Evolutionary conservation across 2,113 vertebrate genomes (phyloP).

Genomic region (Psephotus haematonotus): DNA sequence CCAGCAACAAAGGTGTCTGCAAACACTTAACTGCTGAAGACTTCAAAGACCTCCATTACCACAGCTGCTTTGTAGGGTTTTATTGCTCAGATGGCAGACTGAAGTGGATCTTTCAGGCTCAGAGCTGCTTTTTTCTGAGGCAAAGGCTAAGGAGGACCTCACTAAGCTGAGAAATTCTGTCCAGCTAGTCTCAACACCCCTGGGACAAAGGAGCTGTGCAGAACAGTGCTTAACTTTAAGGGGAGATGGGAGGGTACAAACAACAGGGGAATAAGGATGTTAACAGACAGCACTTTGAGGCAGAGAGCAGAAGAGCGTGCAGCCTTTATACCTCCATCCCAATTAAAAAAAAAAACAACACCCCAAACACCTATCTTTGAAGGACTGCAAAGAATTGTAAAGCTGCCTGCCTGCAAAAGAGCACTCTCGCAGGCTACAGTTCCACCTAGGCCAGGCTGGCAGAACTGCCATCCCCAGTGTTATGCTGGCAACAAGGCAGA

Average conservation of each 20-base stretch:
- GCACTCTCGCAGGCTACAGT: background rate
- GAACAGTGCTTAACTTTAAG: background rate
- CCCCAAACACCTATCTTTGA: background rate
- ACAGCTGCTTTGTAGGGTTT: background rate
- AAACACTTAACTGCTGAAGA: background rate
- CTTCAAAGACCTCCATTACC: background rate
- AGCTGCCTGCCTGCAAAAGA: background rate
- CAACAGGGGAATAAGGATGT: background rate
- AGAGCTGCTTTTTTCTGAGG: background rate
- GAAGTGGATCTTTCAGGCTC: background rate
- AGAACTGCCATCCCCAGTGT: background rate
- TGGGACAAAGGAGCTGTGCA: background rate
- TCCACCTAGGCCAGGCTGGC: background rate
- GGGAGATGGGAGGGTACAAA: background rate
- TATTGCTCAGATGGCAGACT: background rate
- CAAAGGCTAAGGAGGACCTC: background rate
- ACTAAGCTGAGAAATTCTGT: background rate
- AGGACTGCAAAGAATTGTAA: background rate
- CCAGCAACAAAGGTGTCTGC: background rate
- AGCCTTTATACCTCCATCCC: background rate
- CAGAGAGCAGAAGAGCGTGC: background rate
- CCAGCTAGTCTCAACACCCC: background rate
- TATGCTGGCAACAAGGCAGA: background rate
- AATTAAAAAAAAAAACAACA: background rate
- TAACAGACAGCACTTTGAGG: background rate